phyloP scores from a whole-genome alignment of 2,113 vertebrate species.

The Rhynchomys soricoides region DNA sequence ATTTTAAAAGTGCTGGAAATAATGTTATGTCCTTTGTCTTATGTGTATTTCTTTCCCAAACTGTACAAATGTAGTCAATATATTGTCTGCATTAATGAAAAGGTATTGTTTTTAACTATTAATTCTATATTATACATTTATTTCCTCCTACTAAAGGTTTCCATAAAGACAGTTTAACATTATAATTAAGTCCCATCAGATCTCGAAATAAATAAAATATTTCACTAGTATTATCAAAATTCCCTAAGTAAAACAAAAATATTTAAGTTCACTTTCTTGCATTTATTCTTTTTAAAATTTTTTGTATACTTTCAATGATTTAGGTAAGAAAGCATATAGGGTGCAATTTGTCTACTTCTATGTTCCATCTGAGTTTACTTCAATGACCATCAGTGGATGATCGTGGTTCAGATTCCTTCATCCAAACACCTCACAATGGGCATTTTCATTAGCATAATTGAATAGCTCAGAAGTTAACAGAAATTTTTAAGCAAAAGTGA shows the following conservation, averaged over 20 bases:
- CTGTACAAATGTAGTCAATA: neutral
- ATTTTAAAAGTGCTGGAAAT: neutral
- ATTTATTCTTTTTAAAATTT: neutral
- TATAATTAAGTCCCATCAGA: neutral
- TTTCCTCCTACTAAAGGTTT: neutral
- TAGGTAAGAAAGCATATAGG: neutral
- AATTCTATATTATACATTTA: neutral
- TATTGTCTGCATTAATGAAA: neutral
- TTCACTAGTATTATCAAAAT: neutral
- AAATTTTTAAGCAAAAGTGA: conserved; percentile 61
- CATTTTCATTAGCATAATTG: conserved; percentile 60
- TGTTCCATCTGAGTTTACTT: neutral
- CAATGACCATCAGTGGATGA: neutral
- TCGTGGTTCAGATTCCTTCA: conserved; percentile 40
- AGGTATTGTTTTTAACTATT: neutral
- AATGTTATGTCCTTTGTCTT: neutral
- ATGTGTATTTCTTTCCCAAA: neutral
- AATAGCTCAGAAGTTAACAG: conserved; percentile 57
- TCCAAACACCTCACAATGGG: neutral
- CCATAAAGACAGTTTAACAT: neutral
- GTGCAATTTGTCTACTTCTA: neutral
- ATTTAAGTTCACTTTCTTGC: neutral
- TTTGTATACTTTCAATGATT: neutral
- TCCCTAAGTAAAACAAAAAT: neutral
- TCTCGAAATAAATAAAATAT: neutral